Evolutionary conservation across 1,140 invertebrate species (phyloP).

Genomic region (Halyomorpha halys): DNA sequence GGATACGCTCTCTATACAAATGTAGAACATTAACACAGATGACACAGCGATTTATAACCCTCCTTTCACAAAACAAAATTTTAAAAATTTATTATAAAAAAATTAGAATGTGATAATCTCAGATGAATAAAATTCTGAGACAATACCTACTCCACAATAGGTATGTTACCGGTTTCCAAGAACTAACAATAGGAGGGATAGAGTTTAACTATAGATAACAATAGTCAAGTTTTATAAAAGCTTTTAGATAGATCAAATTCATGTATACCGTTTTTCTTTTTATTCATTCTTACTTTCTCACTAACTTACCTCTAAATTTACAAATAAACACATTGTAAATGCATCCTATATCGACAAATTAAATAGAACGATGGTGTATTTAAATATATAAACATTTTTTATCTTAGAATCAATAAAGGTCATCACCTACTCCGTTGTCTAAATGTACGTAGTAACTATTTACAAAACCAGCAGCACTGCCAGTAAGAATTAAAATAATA

Average conservation of each 20-base stretch:
- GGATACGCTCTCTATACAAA: constrained; percentile 10
- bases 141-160: too few relatives aligned
- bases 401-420: constrained; percentile 13
- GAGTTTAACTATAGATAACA: too few relatives aligned
- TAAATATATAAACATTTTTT: constrained; percentile 19
- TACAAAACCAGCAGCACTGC: background rate
- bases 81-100: background rate
- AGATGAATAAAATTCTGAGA: too few relatives aligned
- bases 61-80: background rate
- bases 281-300: constrained; percentile 3
- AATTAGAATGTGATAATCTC: too few relatives aligned
- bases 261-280: background rate
- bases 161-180: too few relatives aligned
- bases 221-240: too few relatives aligned
- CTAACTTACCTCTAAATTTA: constrained; percentile 14
- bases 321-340: constrained; percentile 17
- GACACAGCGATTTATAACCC: background rate
- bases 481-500: constrained; percentile 6
- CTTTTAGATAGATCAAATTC: too few relatives aligned
- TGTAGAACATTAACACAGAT: background rate
- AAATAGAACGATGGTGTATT: constrained; percentile 18
- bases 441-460: constrained; percentile 2
- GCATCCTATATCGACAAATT: constrained; percentile 18
- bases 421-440: constrained; percentile 3
- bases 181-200: too few relatives aligned